Evolutionary conservation across 2,113 vertebrate genomes (phyloP).

Genomic region (Mystacornis crossleyi): DNA sequence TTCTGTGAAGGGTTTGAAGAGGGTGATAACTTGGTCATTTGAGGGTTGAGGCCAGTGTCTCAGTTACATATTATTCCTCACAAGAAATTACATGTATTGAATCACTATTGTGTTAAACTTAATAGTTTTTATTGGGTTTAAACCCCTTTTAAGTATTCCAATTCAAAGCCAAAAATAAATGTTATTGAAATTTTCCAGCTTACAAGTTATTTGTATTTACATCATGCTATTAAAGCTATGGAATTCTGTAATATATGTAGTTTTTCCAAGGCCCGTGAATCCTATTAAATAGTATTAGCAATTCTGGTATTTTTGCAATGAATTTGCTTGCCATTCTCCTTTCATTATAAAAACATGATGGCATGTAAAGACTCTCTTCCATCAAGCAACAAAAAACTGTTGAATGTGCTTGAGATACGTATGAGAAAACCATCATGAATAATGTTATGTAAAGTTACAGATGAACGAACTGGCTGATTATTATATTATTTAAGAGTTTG

Average conservation of each 20-base stretch:
- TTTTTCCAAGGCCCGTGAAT: background rate
- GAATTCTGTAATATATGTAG: background rate
- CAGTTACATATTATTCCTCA: background rate
- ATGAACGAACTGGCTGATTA: background rate
- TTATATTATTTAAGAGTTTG: background rate
- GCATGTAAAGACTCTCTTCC: background rate
- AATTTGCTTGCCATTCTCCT: background rate
- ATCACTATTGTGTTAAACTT: background rate
- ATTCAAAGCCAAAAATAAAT: background rate
- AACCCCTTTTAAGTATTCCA: background rate
- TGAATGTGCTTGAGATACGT: background rate
- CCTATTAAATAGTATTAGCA: background rate
- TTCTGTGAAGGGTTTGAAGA: background rate
- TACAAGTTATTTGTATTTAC: background rate
- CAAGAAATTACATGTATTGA: background rate
- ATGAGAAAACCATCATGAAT: background rate
- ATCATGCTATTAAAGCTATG: background rate
- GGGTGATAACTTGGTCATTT: background rate
- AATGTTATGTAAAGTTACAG: background rate
- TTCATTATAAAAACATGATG: background rate
- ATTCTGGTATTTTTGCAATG: background rate
- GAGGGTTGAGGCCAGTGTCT: background rate
- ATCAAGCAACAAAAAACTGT: background rate
- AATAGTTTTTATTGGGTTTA: background rate
- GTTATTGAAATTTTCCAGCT: background rate